These are phyloP conservation scores for Chaenodraco wilsoni DNA, from an alignment of 2,797 vertebrate species.

Conservation along the genomic window DNA sequence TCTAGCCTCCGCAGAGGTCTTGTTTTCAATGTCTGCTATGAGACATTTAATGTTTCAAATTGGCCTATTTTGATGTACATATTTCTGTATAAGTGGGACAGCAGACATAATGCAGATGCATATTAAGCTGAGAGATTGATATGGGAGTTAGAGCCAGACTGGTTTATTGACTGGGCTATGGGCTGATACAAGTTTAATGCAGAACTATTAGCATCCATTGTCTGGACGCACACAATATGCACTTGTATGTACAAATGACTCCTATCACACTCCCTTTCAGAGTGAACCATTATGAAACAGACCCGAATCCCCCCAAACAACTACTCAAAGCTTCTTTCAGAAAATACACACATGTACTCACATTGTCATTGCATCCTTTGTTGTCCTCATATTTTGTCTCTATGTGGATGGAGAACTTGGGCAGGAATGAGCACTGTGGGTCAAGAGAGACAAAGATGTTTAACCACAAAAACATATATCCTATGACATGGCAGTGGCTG, in stretches of 20 bases:
- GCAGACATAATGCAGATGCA: slow-evolving; percentile 9
- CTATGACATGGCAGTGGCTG: neutral
- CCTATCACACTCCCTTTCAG: neutral
- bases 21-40: slow-evolving; percentile 28
- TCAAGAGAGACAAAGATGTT: slow-evolving; percentile 40
- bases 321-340: neutral
- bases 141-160: slow-evolving; percentile 15
- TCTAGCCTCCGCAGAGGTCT: slow-evolving; percentile 27
- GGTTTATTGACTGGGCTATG: slow-evolving; percentile 17
- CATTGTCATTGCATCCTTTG: slow-evolving; percentile 91
- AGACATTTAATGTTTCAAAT: slow-evolving; percentile 16
- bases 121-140: slow-evolving; percentile 25
- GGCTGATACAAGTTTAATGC: slow-evolving; percentile 7
- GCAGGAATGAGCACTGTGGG: slow-evolving; percentile 93
- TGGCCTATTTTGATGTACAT: neutral
- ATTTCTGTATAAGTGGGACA: slow-evolving; percentile 14
- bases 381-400: slow-evolving; percentile 90
- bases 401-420: slow-evolving; percentile 97
- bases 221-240: neutral
- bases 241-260: neutral
- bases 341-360: slow-evolving; percentile 77
- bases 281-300: neutral
- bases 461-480: neutral
- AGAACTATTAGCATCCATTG: neutral
- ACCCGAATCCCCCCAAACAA: neutral